Evolutionary conservation across 2,888 invertebrate genomes (phyloP).

Genomic region (Idaea straminata): DNA sequence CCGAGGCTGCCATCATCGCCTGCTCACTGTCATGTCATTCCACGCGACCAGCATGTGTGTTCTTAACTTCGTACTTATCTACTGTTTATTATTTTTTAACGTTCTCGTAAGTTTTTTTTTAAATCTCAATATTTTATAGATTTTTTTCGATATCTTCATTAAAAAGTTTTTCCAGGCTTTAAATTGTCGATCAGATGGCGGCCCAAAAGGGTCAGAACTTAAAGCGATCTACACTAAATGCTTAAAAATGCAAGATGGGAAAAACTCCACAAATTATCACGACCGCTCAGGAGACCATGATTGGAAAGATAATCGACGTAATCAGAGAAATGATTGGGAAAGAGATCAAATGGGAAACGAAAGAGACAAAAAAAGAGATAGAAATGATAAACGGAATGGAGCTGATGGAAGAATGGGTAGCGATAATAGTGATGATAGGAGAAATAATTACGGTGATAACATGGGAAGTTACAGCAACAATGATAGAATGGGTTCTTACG

Average conservation of each 20-base stretch:
- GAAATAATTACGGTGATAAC: conserved; percentile 33
- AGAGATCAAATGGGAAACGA: conserved; percentile 35
- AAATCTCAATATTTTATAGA: neutral
- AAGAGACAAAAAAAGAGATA: conserved; percentile 28
- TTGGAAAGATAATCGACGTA: conserved; percentile 46
- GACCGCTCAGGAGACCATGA: conserved; percentile 44
- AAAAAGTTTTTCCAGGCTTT: conserved; percentile 56
- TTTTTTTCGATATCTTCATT: neutral
- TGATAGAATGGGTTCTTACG: conserved; percentile 17
- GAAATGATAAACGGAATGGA: conserved; percentile 34
- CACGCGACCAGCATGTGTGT: conserved; percentile 42
- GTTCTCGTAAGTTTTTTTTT: conserved; percentile 47
- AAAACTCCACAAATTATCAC: conserved; percentile 43
- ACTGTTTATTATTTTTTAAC: conserved; percentile 42
- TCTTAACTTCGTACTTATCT: conserved; percentile 39
- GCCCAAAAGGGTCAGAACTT: conserved; percentile 79
- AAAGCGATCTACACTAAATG: conserved; percentile 80
- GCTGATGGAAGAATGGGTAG: conserved; percentile 31
- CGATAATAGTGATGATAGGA: conserved; percentile 35
- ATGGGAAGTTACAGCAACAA: conserved; percentile 22
- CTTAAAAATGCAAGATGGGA: conserved; percentile 65
- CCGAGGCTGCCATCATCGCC: conserved; percentile 21
- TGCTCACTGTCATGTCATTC: conserved; percentile 34
- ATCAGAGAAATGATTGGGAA: conserved; percentile 45
- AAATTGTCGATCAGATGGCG: conserved; percentile 81